Base-by-base conservation (phyloP, 2,113 vertebrate species). In the Hydrolagus affinis region DNA sequence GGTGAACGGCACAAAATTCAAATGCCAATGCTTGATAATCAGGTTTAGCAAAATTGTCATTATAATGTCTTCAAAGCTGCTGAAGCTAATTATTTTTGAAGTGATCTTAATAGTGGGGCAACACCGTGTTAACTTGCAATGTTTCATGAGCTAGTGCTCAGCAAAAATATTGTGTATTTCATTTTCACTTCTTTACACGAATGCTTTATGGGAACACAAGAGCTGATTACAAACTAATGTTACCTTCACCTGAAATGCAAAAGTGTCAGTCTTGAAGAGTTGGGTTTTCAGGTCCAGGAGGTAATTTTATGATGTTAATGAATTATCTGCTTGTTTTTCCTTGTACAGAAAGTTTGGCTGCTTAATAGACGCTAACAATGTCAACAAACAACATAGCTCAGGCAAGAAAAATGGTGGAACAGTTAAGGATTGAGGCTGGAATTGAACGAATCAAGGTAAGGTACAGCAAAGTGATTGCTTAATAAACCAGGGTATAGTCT, bases 361-460 rank as follows among this genome's bases (percentile, higher is more conserved):
- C 62, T 83, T 25, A 64, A 83, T 83, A 83, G 66, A 32, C 78
- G 21, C 60, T 66, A 59, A 96, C 87, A 30, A 98, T 99, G 97
- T 97, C 97, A 85, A 95, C 95, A 1, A 98, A 99, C 93, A 99
- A 97, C 92, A 95, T 96, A 85, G 96, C 96, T 0, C 97, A 98
- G 92, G 97, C 96, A 90, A 92, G 96, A 74, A 98, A 99, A 92
- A 95, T 98, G 90, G 97, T 99, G 92, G 97, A 99, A 88, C 97
- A 99, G 92, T 95, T 99, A 86, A 95, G 97, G 89, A 95, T 98
- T 0, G 97, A 98, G 86, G 97, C 97, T 1, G 97, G 97, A 0
- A 92, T 97, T 0, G 96, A 98, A 88, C 93, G 97, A 86, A 96
- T 99, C 87, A 99, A 98, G 96, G 97, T 98, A 88, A 56, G 59